Percentiles rank a stretch among this genome's conserved stretches.
phyloP scores from a whole-genome alignment of 2,113 vertebrate species.

The Dipodomys stephensi region DNA sequence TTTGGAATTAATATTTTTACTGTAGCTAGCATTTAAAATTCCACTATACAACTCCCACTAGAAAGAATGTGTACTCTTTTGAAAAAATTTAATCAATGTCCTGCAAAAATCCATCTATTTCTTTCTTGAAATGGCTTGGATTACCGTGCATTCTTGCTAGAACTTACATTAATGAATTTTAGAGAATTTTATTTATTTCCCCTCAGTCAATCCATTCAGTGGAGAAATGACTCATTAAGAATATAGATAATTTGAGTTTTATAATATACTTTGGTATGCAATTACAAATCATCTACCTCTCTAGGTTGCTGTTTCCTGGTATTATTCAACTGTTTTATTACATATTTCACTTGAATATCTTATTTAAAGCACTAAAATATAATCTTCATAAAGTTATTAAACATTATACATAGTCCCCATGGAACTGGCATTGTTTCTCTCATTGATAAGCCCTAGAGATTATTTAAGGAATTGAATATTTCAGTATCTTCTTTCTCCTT shows the following conservation, averaged over 20 bases:
- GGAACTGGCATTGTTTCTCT: neutral
- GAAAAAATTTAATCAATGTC: neutral
- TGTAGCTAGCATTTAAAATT: neutral
- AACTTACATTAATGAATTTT: neutral
- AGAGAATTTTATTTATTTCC: neutral
- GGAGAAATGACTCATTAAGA: neutral
- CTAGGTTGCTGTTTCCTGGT: neutral
- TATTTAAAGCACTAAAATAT: neutral
- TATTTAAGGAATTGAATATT: neutral
- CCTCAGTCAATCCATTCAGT: neutral
- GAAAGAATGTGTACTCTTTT: neutral
- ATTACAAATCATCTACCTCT: conserved; percentile 29
- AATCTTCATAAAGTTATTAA: neutral
- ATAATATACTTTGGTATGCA: neutral
- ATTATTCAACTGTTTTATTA: neutral
- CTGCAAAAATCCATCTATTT: neutral
- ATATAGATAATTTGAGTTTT: conserved; percentile 3
- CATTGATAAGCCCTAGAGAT: neutral
- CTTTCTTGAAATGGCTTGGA: neutral
- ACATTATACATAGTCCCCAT: neutral
- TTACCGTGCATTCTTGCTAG: neutral
- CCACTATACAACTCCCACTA: neutral
- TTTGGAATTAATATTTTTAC: conserved; percentile 18
- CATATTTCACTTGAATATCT: neutral
- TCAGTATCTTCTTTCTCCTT: neutral